These are phyloP conservation scores for Asteroscopus sphinx DNA, from an alignment of 2,888 invertebrate species.

Conservation along the genomic window DNA sequence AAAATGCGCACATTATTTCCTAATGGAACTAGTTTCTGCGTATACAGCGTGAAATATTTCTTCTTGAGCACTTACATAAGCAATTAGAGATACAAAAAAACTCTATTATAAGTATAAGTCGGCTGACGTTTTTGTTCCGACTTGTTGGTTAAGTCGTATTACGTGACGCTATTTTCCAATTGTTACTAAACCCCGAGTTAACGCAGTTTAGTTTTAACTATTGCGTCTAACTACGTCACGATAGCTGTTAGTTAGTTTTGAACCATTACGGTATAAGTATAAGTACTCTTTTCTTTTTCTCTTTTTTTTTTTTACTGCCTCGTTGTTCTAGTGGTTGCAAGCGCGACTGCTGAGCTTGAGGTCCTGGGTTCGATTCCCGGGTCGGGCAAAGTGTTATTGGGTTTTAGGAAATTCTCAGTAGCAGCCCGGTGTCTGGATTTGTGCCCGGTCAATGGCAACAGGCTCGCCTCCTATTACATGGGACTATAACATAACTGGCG, in stretches of 20 bases:
- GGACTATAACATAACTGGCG: no score
- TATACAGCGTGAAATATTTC: slow-evolving; percentile 40
- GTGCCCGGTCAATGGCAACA: no score
- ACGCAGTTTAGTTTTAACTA: slow-evolving; percentile 59
- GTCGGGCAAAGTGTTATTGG: no score
- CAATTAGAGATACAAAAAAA: slow-evolving; percentile 50
- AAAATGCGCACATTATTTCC: slow-evolving; percentile 17
- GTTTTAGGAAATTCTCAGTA: no score
- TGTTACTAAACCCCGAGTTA: slow-evolving; percentile 69
- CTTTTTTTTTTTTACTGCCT: no score
- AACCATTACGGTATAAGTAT: neutral
- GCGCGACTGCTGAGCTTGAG: no score
- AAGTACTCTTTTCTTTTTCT: neutral
- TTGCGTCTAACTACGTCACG: slow-evolving; percentile 32
- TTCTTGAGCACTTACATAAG: slow-evolving; percentile 55
- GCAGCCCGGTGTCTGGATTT: no score
- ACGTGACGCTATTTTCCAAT: slow-evolving; percentile 78
- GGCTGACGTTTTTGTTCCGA: slow-evolving; percentile 48
- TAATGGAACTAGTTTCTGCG: slow-evolving; percentile 14
- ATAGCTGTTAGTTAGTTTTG: neutral
- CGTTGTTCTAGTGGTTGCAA: no score
- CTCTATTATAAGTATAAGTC: slow-evolving; percentile 34
- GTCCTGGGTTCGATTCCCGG: no score
- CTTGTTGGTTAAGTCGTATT: slow-evolving; percentile 68
- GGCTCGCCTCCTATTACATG: no score